Evolutionary conservation across 2,888 invertebrate species (phyloP).

Genomic region (Diarsia dahlii): DNA sequence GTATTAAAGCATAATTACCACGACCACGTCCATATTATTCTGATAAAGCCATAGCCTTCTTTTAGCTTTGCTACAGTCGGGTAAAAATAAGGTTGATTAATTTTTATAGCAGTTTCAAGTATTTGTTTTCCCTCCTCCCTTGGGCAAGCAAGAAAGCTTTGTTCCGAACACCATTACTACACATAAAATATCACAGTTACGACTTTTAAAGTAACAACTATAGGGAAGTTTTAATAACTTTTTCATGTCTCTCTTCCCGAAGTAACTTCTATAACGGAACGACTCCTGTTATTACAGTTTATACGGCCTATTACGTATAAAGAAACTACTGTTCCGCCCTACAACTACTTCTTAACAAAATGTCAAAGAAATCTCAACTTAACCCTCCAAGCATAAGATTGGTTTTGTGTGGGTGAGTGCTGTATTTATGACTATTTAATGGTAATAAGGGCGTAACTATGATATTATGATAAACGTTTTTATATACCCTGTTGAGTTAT

Average conservation of each 20-base stretch:
- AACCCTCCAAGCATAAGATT: background rate
- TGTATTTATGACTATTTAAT: slow-evolving; percentile 39
- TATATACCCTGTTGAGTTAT: slow-evolving; percentile 38
- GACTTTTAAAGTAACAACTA: slow-evolving; percentile 38
- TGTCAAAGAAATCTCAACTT: slow-evolving; percentile 10
- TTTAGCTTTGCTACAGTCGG: background rate
- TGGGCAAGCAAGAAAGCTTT: background rate
- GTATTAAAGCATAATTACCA: too few species aligned
- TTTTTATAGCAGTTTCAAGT: background rate
- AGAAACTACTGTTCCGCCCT: slow-evolving; percentile 50
- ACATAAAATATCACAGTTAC: slow-evolving; percentile 42
- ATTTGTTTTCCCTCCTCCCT: background rate
- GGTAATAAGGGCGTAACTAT: slow-evolving; percentile 33
- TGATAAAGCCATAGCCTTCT: background rate
- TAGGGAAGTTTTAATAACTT: slow-evolving; percentile 45
- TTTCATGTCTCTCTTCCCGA: slow-evolving; percentile 47
- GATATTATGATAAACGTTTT: slow-evolving; percentile 49
- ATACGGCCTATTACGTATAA: slow-evolving; percentile 48
- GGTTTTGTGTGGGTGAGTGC: background rate
- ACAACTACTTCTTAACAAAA: slow-evolving; percentile 14
- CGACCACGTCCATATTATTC: too few species aligned
- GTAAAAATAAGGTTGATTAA: background rate
- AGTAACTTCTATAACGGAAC: slow-evolving; percentile 42
- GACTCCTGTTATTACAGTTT: slow-evolving; percentile 50
- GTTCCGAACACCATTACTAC: slow-evolving; percentile 17